phyloP scores from a whole-genome alignment of 1,140 invertebrate species.

The Laupala kohalensis region DNA sequence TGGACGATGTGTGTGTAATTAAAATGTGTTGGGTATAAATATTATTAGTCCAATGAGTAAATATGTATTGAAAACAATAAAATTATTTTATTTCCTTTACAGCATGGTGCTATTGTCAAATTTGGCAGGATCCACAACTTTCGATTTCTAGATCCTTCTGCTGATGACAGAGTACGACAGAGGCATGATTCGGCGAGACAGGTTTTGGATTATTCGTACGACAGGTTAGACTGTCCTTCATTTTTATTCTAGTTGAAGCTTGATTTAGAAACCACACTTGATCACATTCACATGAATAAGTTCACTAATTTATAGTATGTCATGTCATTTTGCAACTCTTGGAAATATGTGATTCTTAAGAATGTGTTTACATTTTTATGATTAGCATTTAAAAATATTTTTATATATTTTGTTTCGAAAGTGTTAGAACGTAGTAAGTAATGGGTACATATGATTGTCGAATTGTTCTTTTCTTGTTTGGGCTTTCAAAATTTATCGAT shows the following conservation, averaged over 20 bases:
- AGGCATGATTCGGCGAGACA: slow-evolving; percentile 51
- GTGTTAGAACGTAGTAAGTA: no score
- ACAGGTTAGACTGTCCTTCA: slow-evolving; percentile 52
- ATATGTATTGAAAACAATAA: not conserved
- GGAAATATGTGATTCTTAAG: no score
- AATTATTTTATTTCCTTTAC: slow-evolving; percentile 21
- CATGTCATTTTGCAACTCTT: no score
- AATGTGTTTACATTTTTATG: no score
- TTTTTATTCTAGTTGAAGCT: not conserved
- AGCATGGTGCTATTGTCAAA: slow-evolving; percentile 75
- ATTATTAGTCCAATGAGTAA: not conserved
- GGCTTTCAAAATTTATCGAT: no score
- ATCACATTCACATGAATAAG: no score
- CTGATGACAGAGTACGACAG: slow-evolving; percentile 62
- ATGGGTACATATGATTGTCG: no score
- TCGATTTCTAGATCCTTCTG: slow-evolving; percentile 80
- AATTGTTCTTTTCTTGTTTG: no score
- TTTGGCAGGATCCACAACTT: slow-evolving; percentile 86
- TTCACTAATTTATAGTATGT: no score
- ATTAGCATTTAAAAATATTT: no score
- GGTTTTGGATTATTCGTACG: slow-evolving; percentile 41
- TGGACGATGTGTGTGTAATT: no score
- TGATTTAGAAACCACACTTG: not conserved
- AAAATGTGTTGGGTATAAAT: not conserved
- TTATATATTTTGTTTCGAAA: no score